Evolutionary conservation across 2,888 invertebrate genomes (phyloP), one percentile per base, ranked within the genome.

Genomic region (Eristalis arbustorum): DNA sequence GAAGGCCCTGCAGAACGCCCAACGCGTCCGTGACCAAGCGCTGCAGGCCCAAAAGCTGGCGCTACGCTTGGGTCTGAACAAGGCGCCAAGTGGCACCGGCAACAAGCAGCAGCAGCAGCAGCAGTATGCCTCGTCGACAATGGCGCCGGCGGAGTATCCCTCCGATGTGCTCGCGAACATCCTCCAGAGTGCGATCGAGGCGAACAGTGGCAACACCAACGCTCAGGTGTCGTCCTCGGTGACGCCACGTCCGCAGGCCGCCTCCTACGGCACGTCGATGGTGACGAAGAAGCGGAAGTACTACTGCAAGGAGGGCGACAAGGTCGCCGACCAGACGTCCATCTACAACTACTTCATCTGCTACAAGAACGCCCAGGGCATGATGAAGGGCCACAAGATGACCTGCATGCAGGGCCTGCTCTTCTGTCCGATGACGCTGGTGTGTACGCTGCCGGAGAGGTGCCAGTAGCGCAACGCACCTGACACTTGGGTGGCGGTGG

Each of bases 321-420:
- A 94, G 89, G 91, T 92, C 10, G 91, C 92, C 1, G 94, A 94
- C 89, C 91, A 92, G 63, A 91, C 91, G 1, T 94, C 94, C 1
- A 91, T 92, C 8, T 91, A 89, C 42, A 93, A 91, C 89, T 94
- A 94, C 83, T 94, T 93, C 88, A 91, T 94, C 31, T 94, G 94
- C 89, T 93, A 92, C 66, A 92, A 92, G 81, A 91, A 90, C 11
- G 89, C 91, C 2, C 90, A 91, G 23, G 91, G 92, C 1, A 90
- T 91, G 49, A 92, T 94, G 90, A 92, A 93, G 88, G 92, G 92
- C 0, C 91, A 93, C 79, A 92, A 93, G 88, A 92, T 94, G 92
- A 91, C 90, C 3, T 94, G 94, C 88, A 93, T 93, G 0, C 92
- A 92, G 67, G 90, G 92, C 40, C 89, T 94, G 73, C 91, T 93